These are phyloP conservation scores for Alaudala cheleensis DNA, from an alignment of 2,113 vertebrate species.

Conservation along the genomic window DNA sequence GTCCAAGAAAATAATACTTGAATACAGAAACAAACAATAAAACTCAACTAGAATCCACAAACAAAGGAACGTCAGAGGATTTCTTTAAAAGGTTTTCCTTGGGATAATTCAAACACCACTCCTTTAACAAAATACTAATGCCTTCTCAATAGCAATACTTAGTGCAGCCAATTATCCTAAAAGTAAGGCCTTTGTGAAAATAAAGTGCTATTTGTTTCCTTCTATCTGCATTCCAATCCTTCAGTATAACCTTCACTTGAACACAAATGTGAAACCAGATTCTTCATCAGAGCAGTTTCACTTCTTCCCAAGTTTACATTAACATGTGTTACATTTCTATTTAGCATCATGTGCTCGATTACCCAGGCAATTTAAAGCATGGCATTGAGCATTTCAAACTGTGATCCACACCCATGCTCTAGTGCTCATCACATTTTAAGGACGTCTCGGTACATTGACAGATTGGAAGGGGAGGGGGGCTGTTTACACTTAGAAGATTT, in stretches of 20 bases:
- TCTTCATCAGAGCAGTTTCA: neutral
- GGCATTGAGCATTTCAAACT: neutral
- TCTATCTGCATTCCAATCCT: neutral
- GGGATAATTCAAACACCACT: neutral
- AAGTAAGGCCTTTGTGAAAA: constrained; percentile 37
- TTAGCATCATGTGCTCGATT: neutral
- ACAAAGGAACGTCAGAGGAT: neutral
- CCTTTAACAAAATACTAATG: neutral
- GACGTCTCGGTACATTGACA: neutral
- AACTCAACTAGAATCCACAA: neutral
- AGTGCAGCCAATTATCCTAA: constrained; percentile 12
- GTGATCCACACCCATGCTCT: neutral
- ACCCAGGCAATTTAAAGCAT: neutral
- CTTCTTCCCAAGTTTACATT: neutral
- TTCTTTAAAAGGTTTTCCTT: neutral
- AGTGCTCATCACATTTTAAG: neutral
- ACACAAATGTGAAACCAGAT: neutral
- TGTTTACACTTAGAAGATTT: neutral
- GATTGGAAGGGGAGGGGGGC: no score
- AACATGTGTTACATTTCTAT: neutral
- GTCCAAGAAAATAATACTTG: neutral
- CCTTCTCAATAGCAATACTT: neutral
- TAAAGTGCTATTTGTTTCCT: constrained; percentile 68
- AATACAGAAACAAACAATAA: neutral
- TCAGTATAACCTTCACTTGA: neutral